Evolutionary conservation across 2,113 vertebrate genomes (phyloP).

Genomic region (Mustelus asterias): DNA sequence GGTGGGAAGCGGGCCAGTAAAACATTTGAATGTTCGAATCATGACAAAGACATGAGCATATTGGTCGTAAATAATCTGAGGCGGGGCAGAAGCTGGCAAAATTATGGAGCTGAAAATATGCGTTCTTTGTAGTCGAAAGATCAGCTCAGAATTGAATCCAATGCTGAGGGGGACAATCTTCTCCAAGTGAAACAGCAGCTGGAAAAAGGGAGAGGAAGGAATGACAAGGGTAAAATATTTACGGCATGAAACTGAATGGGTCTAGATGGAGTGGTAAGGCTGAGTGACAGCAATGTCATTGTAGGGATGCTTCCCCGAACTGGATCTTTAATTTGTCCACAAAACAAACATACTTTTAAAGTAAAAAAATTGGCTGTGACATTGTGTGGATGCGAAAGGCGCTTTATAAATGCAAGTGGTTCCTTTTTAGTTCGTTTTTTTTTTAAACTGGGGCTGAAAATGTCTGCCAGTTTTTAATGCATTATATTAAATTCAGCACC

Average conservation of each 20-base stretch:
- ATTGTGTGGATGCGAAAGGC: neutral
- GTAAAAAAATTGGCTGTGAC: neutral
- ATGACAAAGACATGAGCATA: neutral
- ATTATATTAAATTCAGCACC: neutral
- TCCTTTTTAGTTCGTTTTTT: neutral
- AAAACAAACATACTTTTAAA: neutral
- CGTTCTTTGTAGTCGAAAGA: too few relatives aligned
- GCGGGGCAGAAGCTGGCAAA: too few relatives aligned
- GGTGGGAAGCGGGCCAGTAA: neutral
- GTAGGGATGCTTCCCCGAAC: neutral
- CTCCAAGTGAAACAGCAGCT: too few relatives aligned
- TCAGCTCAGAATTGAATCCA: too few relatives aligned
- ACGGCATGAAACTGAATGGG: too few relatives aligned
- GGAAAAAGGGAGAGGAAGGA: too few relatives aligned
- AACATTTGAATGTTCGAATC: neutral
- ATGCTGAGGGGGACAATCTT: too few relatives aligned
- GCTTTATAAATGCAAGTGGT: neutral
- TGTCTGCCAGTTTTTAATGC: neutral
- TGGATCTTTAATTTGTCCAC: neutral
- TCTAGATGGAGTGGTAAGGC: too few relatives aligned
- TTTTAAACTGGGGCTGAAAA: neutral
- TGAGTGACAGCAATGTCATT: too few relatives aligned
- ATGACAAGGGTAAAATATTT: too few relatives aligned
- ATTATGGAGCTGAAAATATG: too few relatives aligned
- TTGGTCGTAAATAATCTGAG: neutral